Percentiles rank a stretch among this genome's conserved stretches.
phyloP scores from a whole-genome alignment of 2,797 vertebrate species.

The Eptatretus atami region DNA sequence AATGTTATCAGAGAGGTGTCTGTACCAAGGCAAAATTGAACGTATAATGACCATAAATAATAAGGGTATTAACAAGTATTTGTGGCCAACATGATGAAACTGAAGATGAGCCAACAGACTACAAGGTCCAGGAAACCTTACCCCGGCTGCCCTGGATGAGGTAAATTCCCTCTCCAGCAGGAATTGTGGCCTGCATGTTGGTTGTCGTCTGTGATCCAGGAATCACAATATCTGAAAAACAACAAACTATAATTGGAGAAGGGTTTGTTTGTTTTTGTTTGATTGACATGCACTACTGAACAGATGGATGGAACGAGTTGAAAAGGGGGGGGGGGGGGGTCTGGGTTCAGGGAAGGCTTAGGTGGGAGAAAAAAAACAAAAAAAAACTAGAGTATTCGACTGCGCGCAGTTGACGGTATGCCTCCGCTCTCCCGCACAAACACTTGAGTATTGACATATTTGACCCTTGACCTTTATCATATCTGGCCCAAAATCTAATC shows the following conservation, averaged over 20 bases:
- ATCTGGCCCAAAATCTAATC: too few species aligned
- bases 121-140: constrained; percentile 12
- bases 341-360: not conserved
- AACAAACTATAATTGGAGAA: not conserved
- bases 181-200: constrained; percentile 75
- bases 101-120: not conserved
- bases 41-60: not conserved
- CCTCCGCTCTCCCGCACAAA: too few species aligned
- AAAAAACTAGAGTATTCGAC: too few species aligned
- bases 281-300: not conserved
- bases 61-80: constrained; percentile 4
- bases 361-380: not conserved
- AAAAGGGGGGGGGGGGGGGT: not conserved
- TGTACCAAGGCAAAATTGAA: too few species aligned
- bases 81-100: not conserved
- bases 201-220: constrained; percentile 72
- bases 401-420: too few species aligned
- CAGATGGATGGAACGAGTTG: not conserved
- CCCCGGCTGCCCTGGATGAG: constrained; percentile 91
- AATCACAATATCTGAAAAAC: constrained; percentile 59
- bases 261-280: not conserved
- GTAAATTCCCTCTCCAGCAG: constrained; percentile 79
- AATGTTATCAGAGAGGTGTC: too few species aligned
- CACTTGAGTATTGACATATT: too few species aligned
- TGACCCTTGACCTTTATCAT: too few species aligned